Conservation (phyloP, 2,797 vertebrate species). For the Rhabdophis nuchalis region DNA sequence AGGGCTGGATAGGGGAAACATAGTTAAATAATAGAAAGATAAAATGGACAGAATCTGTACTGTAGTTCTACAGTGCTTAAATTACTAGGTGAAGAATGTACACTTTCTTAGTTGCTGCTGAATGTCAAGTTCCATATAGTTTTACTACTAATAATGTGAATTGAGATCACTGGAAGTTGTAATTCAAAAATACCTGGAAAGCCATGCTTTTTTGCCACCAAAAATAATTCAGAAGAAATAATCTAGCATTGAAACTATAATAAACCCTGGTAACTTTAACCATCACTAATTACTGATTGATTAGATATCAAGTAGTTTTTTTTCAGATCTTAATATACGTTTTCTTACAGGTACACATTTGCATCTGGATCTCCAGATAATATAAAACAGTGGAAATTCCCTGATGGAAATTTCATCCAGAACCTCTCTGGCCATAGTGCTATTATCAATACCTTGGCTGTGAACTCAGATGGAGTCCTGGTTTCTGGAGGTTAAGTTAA, state of each 20-base stretch:
- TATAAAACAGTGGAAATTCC: constrained; percentile 99
- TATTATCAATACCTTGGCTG: constrained; percentile 94
- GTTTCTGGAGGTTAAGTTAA: constrained; percentile 91
- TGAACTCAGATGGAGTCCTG: constrained; percentile 94
- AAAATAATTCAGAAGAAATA: neutral
- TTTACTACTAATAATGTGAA: neutral
- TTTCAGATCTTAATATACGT: neutral
- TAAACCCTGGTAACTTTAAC: neutral
- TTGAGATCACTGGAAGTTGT: neutral
- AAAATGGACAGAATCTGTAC: neutral
- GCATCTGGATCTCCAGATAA: constrained; percentile 99
- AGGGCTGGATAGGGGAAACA: neutral
- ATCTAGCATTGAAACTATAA: neutral
- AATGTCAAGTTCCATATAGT: neutral
- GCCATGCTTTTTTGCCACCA: neutral
- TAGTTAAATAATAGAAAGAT: neutral
- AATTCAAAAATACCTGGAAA: neutral
- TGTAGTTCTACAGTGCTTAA: neutral
- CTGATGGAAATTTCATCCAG: constrained; percentile 96
- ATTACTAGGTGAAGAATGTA: neutral
- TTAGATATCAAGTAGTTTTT: neutral
- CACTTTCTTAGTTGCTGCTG: neutral
- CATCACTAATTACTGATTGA: neutral
- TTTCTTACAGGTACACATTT: constrained; percentile 89
- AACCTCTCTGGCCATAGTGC: constrained; percentile 97